Conservation (phyloP, 2,888 invertebrate genomes). For the Rutpela maculata region DNA sequence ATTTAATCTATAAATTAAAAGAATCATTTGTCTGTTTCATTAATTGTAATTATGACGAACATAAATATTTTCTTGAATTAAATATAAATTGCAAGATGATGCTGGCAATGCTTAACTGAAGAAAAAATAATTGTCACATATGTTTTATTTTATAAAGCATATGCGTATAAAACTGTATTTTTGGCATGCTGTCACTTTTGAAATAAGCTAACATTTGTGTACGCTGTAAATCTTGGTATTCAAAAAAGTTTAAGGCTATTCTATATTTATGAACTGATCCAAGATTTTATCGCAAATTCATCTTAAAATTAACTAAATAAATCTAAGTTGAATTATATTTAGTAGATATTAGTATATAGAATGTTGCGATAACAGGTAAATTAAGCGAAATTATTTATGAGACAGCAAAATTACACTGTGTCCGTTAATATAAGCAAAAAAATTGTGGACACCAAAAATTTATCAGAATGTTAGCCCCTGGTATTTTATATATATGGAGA, state of each 20-base stretch:
- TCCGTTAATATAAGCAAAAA: no score
- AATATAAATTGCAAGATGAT: constrained; percentile 28
- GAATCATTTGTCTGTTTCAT: background rate
- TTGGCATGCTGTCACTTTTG: constrained; percentile 67
- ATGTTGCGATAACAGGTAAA: background rate
- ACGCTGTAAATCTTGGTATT: constrained; percentile 66
- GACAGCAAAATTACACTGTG: no score
- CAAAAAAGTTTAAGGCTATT: constrained; percentile 61
- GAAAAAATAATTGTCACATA: constrained; percentile 51
- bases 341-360: background rate
- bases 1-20: background rate
- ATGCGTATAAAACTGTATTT: constrained; percentile 64
- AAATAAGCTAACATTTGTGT: constrained; percentile 67
- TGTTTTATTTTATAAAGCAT: constrained; percentile 60
- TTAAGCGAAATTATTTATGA: no score
- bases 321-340: constrained; percentile 13
- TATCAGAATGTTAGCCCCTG: no score
- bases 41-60: background rate
- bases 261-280: constrained; percentile 63
- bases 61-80: constrained; percentile 19
- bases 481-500: no score
- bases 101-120: constrained; percentile 36
- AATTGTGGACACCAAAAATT: no score
- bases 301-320: constrained; percentile 29
- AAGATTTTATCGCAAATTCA: constrained; percentile 38